A percentile compares a stretch with the other conserved stretches of the same genome.
Evolutionary conservation across 2,888 invertebrate genomes (phyloP).

Genomic region (Punctoribates punctum): DNA sequence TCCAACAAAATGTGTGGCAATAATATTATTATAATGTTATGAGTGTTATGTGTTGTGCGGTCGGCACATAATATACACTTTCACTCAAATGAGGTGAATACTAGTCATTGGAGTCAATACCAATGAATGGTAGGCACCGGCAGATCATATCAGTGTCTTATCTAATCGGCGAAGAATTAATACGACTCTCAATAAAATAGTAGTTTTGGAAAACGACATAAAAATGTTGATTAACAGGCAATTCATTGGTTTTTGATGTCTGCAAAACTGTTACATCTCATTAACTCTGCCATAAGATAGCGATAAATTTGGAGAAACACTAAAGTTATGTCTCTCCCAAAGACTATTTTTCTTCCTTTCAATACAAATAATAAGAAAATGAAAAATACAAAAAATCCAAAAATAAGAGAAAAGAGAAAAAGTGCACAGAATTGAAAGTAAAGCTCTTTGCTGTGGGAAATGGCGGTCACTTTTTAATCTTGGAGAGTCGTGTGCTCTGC

Average conservation of each 20-base stretch:
- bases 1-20: conserved; percentile 8
- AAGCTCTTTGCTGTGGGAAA: too few species aligned
- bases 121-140: not conserved
- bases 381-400: not conserved
- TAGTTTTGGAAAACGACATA: not conserved
- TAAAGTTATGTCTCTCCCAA: not conserved
- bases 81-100: conserved; percentile 15
- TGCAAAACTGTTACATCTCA: conserved; percentile 10
- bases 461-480: conserved; percentile 11
- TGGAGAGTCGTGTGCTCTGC: not conserved
- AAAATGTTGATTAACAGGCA: conserved; percentile 1
- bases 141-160: conserved; percentile 1
- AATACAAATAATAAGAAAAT: conserved; percentile 6
- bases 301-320: not conserved
- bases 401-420: too few species aligned
- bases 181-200: not conserved
- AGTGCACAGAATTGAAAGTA: too few species aligned
- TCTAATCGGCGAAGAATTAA: not conserved
- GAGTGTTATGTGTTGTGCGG: too few species aligned
- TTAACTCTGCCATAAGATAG: not conserved
- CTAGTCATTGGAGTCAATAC: not conserved
- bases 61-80: too few species aligned
- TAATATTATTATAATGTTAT: not conserved
- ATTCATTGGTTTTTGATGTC: not conserved
- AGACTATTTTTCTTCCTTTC: not conserved